Conservation (phyloP, 2,113 vertebrate species). For the Labeo catla region DNA sequence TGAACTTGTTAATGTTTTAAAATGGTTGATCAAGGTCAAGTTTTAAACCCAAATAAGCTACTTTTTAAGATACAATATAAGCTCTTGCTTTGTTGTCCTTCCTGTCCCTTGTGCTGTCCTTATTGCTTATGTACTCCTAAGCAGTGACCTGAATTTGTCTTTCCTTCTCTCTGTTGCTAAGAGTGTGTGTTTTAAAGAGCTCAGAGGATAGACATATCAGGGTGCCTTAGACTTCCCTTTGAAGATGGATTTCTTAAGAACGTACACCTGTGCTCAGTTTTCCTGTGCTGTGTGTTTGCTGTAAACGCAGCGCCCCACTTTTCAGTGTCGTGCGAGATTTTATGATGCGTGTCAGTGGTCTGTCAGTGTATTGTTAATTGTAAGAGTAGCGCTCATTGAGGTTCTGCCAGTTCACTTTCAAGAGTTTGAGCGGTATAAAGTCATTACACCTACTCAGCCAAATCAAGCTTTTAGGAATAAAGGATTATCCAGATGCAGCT, state of each 20-base stretch:
- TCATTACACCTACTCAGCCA: constrained; percentile 5
- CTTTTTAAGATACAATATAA: not conserved
- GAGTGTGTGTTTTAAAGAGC: constrained; percentile 18
- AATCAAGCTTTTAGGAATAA: constrained; percentile 6
- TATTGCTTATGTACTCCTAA: not conserved
- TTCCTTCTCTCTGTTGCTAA: constrained; percentile 23
- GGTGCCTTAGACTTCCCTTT: constrained; percentile 19
- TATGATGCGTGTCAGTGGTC: not conserved
- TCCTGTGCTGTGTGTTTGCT: constrained; percentile 11
- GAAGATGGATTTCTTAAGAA: constrained; percentile 19
- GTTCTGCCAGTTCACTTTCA: constrained; percentile 5
- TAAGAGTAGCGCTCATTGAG: not conserved
- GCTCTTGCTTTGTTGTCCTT: not conserved
- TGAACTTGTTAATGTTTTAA: not conserved
- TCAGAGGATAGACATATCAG: constrained; percentile 24
- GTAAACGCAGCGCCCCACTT: not conserved
- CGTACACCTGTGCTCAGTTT: constrained; percentile 21
- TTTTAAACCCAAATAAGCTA: not conserved
- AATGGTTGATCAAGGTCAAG: not conserved
- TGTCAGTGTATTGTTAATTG: constrained; percentile 22
- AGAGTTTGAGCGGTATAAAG: not conserved
- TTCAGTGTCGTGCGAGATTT: not conserved
- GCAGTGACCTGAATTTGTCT: constrained; percentile 34
- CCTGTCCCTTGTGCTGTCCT: constrained; percentile 20
- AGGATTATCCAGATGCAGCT: constrained; percentile 12